Conservation (phyloP, 2,888 invertebrate species). For the Drosophila peninsularis region DNA sequence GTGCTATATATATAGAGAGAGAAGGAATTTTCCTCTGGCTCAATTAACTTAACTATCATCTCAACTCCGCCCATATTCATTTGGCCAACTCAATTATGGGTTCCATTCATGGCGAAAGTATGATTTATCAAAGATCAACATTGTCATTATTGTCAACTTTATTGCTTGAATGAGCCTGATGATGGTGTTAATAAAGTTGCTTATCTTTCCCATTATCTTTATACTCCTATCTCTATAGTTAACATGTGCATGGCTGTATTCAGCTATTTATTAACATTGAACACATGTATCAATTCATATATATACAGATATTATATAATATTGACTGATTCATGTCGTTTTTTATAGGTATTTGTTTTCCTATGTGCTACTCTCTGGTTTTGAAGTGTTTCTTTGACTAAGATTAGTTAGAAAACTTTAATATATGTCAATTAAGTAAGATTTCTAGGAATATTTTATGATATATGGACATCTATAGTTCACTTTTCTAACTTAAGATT, state of each 20-base stretch:
- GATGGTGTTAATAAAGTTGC: conserved; percentile 56
- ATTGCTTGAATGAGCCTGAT: conserved; percentile 9
- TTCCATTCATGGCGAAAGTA: neutral
- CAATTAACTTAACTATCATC: neutral
- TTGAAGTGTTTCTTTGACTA: neutral
- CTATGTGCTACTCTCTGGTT: neutral
- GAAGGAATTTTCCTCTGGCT: neutral
- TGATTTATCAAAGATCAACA: conserved; percentile 17
- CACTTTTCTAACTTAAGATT: neutral
- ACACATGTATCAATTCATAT: conserved; percentile 49
- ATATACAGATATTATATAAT: neutral
- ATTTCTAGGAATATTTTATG: too few species aligned
- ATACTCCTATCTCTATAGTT: conserved; percentile 26
- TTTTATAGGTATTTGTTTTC: neutral
- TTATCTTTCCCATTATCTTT: conserved; percentile 65
- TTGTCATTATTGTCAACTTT: conserved; percentile 17
- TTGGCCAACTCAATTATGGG: neutral
- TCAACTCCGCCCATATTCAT: neutral
- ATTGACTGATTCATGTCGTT: neutral
- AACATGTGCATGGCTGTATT: conserved; percentile 15
- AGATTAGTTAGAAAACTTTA: neutral
- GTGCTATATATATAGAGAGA: neutral
- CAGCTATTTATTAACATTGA: conserved; percentile 30
- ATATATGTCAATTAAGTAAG: neutral
- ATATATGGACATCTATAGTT: neutral